Conservation (phyloP, 1,140 invertebrate species). For the Drosophila cardini region DNA sequence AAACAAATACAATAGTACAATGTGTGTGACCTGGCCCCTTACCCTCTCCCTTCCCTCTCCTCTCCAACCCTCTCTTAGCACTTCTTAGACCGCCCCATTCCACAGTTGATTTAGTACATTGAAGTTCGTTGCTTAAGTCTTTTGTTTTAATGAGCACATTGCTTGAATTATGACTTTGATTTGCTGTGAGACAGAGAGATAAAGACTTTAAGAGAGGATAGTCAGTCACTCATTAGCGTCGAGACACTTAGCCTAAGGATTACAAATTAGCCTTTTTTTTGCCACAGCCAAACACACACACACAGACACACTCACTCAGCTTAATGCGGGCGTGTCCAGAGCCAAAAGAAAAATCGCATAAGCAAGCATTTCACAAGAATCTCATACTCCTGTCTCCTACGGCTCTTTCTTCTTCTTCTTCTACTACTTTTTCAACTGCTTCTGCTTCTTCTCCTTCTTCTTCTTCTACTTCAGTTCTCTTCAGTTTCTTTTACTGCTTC, state of each 20-base stretch:
- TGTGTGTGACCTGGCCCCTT: neutral
- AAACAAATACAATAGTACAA: slow-evolving; percentile 66
- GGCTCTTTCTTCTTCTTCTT: slow-evolving; percentile 8
- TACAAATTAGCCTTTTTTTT: slow-evolving; percentile 79
- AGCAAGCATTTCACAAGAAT: slow-evolving; percentile 70
- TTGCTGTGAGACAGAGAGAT: slow-evolving; percentile 35
- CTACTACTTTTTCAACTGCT: neutral
- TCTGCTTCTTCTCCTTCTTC: neutral
- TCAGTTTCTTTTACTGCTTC: neutral
- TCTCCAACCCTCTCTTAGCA: no score
- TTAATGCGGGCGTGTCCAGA: slow-evolving; percentile 70
- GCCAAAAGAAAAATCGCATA: slow-evolving; percentile 72
- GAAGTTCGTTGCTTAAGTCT: slow-evolving; percentile 81
- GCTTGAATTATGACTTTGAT: slow-evolving; percentile 81
- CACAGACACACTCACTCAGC: neutral
- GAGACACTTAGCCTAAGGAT: slow-evolving; percentile 82
- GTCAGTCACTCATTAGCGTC: slow-evolving; percentile 68
- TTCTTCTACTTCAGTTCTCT: neutral
- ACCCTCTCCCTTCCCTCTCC: neutral
- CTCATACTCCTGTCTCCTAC: slow-evolving; percentile 20
- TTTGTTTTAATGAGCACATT: slow-evolving; percentile 81
- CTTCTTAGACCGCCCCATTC: neutral
- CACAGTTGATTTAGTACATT: neutral
- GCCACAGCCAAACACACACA: slow-evolving; percentile 14
- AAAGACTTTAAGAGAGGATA: slow-evolving; percentile 5